These are phyloP conservation scores for Leistus spinibarbis DNA, from an alignment of 2,888 invertebrate genomes.

Conservation along the genomic window DNA sequence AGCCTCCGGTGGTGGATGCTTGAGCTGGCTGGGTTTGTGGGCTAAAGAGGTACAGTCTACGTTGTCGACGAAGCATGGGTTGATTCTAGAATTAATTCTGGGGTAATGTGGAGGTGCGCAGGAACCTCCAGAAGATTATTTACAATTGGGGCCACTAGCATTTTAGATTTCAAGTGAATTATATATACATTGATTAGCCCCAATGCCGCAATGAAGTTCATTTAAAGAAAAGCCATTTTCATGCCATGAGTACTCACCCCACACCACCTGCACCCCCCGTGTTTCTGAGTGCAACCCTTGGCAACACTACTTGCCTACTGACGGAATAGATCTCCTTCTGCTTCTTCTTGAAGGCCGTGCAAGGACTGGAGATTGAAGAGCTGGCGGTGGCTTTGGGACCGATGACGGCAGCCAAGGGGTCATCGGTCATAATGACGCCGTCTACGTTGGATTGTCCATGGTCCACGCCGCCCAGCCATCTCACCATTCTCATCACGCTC, in stretches of 20 bases:
- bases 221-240: neutral
- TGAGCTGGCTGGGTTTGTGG: slow-evolving; percentile 14
- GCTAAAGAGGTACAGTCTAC: slow-evolving; percentile 31
- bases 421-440: slow-evolving; percentile 54
- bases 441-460: neutral
- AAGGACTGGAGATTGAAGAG: slow-evolving; percentile 13
- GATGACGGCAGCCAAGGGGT: slow-evolving; percentile 60
- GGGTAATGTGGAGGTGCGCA: neutral
- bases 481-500: slow-evolving; percentile 48
- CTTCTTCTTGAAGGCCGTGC: slow-evolving; percentile 45
- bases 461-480: slow-evolving; percentile 50
- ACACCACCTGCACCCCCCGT: slow-evolving; percentile 41
- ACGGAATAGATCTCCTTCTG: slow-evolving; percentile 64
- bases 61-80: slow-evolving; percentile 55
- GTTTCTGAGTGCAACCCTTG: slow-evolving; percentile 54
- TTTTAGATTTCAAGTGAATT: no score
- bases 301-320: slow-evolving; percentile 64
- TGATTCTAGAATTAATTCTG: slow-evolving; percentile 50
- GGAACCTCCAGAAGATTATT: neutral
- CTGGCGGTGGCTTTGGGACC: slow-evolving; percentile 50
- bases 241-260: slow-evolving; percentile 46
- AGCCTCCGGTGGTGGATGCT: slow-evolving; percentile 24
- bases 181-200: neutral
- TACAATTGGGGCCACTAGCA: neutral
- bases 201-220: neutral